Evolutionary conservation across 2,113 vertebrate species (phyloP).

Genomic region (Cynocephalus volans): DNA sequence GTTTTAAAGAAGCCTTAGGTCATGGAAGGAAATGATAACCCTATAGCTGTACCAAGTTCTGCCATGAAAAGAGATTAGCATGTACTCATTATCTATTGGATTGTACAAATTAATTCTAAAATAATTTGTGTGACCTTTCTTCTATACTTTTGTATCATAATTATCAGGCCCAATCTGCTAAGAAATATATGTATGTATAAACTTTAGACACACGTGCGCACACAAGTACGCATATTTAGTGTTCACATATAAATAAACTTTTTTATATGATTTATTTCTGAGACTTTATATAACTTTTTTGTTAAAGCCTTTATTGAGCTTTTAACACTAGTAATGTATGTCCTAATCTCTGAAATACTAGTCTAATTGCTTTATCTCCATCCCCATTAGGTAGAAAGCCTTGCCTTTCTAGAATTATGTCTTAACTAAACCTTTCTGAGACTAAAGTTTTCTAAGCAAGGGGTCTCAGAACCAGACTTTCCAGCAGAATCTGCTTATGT

Average conservation of each 20-base stretch:
- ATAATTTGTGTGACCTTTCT: background rate
- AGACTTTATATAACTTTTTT: slow-evolving; percentile 30
- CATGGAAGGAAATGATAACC: background rate
- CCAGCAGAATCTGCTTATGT: background rate
- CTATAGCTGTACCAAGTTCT: background rate
- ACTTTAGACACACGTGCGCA: background rate
- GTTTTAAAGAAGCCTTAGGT: background rate
- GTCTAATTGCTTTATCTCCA: slow-evolving; percentile 37
- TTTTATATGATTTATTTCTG: slow-evolving; percentile 43
- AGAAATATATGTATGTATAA: background rate
- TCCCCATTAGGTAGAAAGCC: background rate
- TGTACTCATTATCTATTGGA: background rate
- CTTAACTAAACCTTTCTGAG: slow-evolving; percentile 59
- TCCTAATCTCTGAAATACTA: slow-evolving; percentile 43
- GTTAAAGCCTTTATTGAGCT: slow-evolving; percentile 54
- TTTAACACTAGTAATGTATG: background rate
- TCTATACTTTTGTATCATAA: slow-evolving; percentile 3
- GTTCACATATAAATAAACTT: slow-evolving; percentile 51
- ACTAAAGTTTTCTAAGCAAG: slow-evolving; percentile 57
- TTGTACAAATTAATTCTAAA: slow-evolving; percentile 56
- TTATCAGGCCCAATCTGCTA: slow-evolving; percentile 38
- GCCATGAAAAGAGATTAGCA: background rate
- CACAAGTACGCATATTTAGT: background rate
- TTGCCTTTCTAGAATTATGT: slow-evolving; percentile 20
- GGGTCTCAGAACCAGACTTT: slow-evolving; percentile 46